phyloP scores from a whole-genome alignment of 2,888 invertebrate species.

The Phania funesta region DNA sequence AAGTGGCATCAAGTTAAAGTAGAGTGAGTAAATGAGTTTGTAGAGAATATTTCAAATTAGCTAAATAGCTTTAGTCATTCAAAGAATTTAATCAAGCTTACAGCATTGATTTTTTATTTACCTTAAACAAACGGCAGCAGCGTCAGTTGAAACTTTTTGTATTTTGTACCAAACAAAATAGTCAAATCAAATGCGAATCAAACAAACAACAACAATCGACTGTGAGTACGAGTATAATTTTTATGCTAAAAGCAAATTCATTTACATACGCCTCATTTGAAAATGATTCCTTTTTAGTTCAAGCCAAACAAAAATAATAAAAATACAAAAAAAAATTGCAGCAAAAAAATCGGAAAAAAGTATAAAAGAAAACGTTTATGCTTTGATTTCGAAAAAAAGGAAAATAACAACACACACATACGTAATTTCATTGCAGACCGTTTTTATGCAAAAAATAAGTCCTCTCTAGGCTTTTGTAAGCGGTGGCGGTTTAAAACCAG shows the following conservation, averaged over 20 bases:
- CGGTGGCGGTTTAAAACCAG: constrained; percentile 56
- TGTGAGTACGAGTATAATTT: constrained; percentile 14
- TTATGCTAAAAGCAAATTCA: constrained; percentile 65
- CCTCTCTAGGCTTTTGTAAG: constrained; percentile 55
- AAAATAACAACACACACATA: constrained; percentile 23
- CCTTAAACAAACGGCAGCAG: constrained; percentile 46
- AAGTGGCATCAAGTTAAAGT: neutral
- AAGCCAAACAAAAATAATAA: constrained; percentile 42
- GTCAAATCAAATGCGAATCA: constrained; percentile 55
- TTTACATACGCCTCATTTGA: constrained; percentile 67
- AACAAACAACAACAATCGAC: constrained; percentile 34
- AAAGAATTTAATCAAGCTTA: constrained; percentile 68
- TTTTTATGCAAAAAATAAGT: constrained; percentile 34
- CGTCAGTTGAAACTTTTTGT: constrained; percentile 34
- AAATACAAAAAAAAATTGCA: constrained; percentile 5
- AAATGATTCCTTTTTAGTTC: constrained; percentile 60
- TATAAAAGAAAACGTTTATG: constrained; percentile 61
- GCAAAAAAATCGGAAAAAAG: constrained; percentile 16
- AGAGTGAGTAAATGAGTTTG: constrained; percentile 27
- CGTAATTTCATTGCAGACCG: constrained; percentile 53
- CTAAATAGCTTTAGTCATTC: constrained; percentile 66
- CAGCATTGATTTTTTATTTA: constrained; percentile 67
- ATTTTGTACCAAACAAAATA: constrained; percentile 37
- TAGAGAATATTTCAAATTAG: constrained; percentile 64
- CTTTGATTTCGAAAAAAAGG: constrained; percentile 60